Evolutionary conservation across 2,797 vertebrate genomes (phyloP), one percentile per base, ranked within the genome.

Genomic region (Eupleurogrammus muticus): DNA sequence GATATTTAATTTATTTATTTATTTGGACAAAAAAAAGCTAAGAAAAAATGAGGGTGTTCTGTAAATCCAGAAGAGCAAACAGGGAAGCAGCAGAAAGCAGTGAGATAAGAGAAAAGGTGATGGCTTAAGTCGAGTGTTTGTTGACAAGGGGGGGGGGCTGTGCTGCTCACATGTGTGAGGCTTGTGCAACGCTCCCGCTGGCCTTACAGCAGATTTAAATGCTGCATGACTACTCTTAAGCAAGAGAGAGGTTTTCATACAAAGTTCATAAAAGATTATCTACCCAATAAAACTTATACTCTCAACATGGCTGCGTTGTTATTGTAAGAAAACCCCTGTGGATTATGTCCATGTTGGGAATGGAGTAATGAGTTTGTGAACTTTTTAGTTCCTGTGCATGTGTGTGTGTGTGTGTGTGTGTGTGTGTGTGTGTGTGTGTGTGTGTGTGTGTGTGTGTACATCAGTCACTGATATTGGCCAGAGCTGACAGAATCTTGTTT

Each of bases 401-500:
- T 60, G 40, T 21, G 28, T 48, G 50, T 56, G 44, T 38, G 60
- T 55, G 19, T 36, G 28, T 56, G 23, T 58, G 51, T 60, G 38
- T 21, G 28, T 48, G 50, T 56, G 44, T 38, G 60, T 67, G 49
- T 40, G 44, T 32, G 4, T n/a, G n/a, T n/a, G n/a, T 56, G 14
- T 38, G 32, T 57, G 19, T 58, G 51, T 60, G 40, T 56, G 40
- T 20, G 46, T 10, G 32, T 3, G 38, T 6, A 21, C 46, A 70
- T 68, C 20, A 56, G 46, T 75, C 56, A 47, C 28, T 58, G 67
- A 73, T 74, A 72, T n/a, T 80, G 76, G 50, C 62, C 64, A 64
- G 81, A 82, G 71, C 54, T 24, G 66, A 73, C 58, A 62, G 46
- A 49, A 44, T 58, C 44, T 78, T 83, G 83, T 86, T 85, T 77